A percentile compares a stretch with the other conserved stretches of the same genome.
Evolutionary conservation across 2,113 vertebrate genomes (phyloP).

Genomic region (Corythoichthys intestinalis): DNA sequence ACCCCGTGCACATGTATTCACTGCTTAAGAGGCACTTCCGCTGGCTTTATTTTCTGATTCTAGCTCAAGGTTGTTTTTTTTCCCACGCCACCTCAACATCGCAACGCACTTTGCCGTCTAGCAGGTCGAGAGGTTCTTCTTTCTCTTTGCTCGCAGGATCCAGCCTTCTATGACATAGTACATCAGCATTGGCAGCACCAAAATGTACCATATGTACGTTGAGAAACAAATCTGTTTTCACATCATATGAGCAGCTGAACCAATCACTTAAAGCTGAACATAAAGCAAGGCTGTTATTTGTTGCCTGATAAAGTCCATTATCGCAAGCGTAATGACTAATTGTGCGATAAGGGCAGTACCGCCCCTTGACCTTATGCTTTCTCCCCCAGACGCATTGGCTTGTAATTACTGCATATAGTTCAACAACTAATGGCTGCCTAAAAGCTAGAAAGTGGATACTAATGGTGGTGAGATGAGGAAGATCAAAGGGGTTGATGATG

Average conservation of each 20-base stretch:
- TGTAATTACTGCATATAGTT: constrained; percentile 48
- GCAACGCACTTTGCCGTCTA: too few relatives aligned
- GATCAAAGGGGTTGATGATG: constrained; percentile 11
- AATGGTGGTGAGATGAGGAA: constrained; percentile 6
- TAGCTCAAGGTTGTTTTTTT: too few relatives aligned
- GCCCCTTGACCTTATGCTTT: constrained; percentile 20
- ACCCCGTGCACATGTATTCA: too few relatives aligned
- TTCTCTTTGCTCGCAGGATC: too few relatives aligned
- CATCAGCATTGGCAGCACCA: not conserved
- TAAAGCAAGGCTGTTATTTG: constrained; percentile 35
- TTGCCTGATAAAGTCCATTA: constrained; percentile 22
- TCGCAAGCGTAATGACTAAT: constrained; percentile 28
- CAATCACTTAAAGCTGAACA: constrained; percentile 8
- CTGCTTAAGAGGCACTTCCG: too few relatives aligned
- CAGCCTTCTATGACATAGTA: not conserved
- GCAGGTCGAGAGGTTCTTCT: too few relatives aligned
- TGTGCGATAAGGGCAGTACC: constrained; percentile 27
- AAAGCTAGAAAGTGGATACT: constrained; percentile 21
- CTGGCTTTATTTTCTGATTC: too few relatives aligned
- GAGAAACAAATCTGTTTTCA: not conserved
- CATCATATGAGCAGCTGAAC: not conserved
- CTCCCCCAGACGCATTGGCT: constrained; percentile 40
- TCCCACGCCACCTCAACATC: too few relatives aligned
- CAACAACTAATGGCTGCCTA: constrained; percentile 29
- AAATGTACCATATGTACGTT: not conserved